Base-by-base conservation (phyloP, 1,140 invertebrate species). In the Platorchestia sp. region DNA sequence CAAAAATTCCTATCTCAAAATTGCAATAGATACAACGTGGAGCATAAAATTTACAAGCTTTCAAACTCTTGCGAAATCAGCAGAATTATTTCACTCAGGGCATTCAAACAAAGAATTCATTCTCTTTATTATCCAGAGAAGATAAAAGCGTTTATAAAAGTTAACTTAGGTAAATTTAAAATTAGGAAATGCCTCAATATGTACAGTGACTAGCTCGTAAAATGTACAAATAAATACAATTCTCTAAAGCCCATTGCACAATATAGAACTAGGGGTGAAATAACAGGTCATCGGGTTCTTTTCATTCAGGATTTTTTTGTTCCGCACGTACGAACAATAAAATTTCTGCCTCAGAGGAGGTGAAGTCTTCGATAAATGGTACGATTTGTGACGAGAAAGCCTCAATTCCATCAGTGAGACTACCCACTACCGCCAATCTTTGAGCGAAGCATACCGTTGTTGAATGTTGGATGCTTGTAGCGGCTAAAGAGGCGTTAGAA, bases 191-290 rank as follows among this genome's bases (percentile, higher is more conserved):
- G 41, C 91, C 41, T 47, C 91, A 93, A 45, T 93, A 93, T 93
- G 40, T 93, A 93, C 91, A 93, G 91, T 93, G 91, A 93, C 91
- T 93, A 93, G 91, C 91, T 93, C 45, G 27, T 93, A 93, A 93
- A 93, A 93, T 93, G 47, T 93, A 93, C 91, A 93, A 47, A 93
- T 47, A 93, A 93, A 93, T 89, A 89, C 87, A 89, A 89, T 89
- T 42, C 27, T 75, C 59, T 75, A 75, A 75, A 10, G 59, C 59
- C 59, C 59, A 75, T 75, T 75, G 59, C 27, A 75, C 59, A 36
- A 19, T 1, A 75, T 36, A 75, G 59, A 75, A 75, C 27, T 36
- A 75, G 59, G 14, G 14, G 59, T 75, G 36, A n/a, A 75, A 75
- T 75, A 22, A 14, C 10, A 75, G 27, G 59, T 75, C 36, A 75